Percentiles rank a stretch among this genome's conserved stretches.
These are phyloP conservation scores for Mimumesa dahlbomi DNA, from an alignment of 2,888 invertebrate species.

Conservation along the genomic window DNA sequence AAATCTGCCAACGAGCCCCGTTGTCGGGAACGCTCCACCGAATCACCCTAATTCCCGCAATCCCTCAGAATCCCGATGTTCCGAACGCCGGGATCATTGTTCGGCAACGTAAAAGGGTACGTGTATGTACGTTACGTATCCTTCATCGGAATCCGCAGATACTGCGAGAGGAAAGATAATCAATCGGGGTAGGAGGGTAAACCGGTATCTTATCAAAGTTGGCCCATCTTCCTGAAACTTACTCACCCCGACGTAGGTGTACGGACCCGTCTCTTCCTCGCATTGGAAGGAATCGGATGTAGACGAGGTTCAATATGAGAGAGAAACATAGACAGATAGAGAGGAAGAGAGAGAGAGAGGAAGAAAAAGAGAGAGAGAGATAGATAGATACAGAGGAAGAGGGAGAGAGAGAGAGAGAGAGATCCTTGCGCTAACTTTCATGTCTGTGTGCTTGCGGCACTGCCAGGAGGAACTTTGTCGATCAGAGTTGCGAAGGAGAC, in stretches of 20 bases:
- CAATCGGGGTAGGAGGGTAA: conserved; percentile 76
- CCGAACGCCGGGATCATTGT: conserved; percentile 15
- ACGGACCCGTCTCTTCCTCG: conserved; percentile 41
- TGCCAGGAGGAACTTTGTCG: conserved; percentile 69
- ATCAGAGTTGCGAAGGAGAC: conserved; percentile 69
- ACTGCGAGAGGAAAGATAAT: conserved; percentile 71
- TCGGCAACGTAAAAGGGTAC: conserved; percentile 30
- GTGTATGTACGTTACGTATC: too few relatives aligned
- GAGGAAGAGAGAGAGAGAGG: background rate
- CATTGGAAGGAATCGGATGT: conserved; percentile 29
- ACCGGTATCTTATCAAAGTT: conserved; percentile 78
- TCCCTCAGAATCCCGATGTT: background rate
- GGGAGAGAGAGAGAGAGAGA: conserved; percentile 31
- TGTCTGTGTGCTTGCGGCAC: conserved; percentile 59
- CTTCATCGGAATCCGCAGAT: conserved; percentile 32
- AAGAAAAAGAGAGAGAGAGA: conserved; percentile 26
- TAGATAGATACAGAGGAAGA: conserved; percentile 10
- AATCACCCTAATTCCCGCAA: too few relatives aligned
- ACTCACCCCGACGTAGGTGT: conserved; percentile 36
- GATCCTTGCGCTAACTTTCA: conserved; percentile 51
- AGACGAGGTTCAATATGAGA: background rate
- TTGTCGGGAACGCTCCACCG: too few relatives aligned
- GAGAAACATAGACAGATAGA: too few relatives aligned
- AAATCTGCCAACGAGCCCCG: too few relatives aligned
- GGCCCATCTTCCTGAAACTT: conserved; percentile 69